Evolutionary conservation across 2,113 vertebrate genomes (phyloP).

Genomic region (Daboia siamensis): DNA sequence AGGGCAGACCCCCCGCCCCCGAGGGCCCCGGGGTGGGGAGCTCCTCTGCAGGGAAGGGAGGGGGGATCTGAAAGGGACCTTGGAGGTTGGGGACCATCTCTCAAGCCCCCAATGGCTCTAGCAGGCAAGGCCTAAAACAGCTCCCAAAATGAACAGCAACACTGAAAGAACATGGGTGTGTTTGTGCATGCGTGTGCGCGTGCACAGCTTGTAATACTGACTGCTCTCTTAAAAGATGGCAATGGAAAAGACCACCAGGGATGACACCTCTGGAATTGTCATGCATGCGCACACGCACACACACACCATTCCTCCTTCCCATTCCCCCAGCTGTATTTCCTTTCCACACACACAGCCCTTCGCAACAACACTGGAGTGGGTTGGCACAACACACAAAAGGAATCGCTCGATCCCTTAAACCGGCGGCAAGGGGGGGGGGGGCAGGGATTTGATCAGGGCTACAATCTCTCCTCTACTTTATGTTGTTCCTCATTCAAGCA

Average conservation of each 20-base stretch:
- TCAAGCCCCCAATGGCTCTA: neutral
- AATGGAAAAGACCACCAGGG: neutral
- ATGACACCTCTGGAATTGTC: neutral
- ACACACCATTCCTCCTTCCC: neutral
- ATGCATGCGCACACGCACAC: neutral
- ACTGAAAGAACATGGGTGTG: neutral
- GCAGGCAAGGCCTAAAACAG: neutral
- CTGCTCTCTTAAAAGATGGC: neutral
- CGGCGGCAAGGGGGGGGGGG: fast-evolving
- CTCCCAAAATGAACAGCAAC: neutral
- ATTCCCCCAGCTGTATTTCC: neutral
- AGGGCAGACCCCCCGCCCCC: neutral
- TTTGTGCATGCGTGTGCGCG: neutral
- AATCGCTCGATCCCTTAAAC: neutral
- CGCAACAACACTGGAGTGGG: neutral
- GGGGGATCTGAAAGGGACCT: neutral
- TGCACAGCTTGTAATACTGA: neutral
- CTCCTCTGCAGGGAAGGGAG: neutral
- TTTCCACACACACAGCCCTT: neutral
- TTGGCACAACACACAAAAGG: too few species aligned
- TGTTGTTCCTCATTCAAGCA: conserved; percentile 15
- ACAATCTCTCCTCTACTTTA: conserved; percentile 13
- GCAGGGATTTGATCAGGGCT: conserved; percentile 1
- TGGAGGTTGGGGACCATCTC: neutral
- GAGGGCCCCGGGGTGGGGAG: neutral